Conservation (phyloP, 1,140 invertebrate species). For the Augochlora pura region DNA sequence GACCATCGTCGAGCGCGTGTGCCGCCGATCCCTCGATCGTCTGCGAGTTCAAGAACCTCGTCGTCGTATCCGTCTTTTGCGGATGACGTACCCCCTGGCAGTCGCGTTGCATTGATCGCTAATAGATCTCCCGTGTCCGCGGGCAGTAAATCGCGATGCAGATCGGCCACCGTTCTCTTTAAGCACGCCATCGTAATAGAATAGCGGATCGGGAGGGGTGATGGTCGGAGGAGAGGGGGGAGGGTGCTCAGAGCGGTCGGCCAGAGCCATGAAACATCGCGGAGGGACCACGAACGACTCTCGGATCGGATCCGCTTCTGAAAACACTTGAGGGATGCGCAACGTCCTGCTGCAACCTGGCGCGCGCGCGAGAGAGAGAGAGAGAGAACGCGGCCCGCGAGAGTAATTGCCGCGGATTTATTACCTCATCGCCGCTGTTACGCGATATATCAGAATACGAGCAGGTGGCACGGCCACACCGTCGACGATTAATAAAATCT, state of each 20-base stretch:
- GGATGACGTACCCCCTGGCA: background rate
- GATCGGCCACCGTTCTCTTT: background rate
- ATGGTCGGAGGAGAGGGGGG: too few species aligned
- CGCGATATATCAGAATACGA: conserved; percentile 21
- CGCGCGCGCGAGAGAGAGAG: too few species aligned
- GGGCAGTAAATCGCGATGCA: conserved; percentile 19
- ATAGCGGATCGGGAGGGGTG: conserved; percentile 30
- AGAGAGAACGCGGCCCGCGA: too few species aligned
- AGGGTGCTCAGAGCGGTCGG: too few species aligned
- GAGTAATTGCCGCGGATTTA: conserved; percentile 46
- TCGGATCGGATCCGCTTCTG: background rate
- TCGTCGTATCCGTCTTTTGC: too few species aligned
- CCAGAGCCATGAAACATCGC: conserved; percentile 5
- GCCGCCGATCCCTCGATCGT: too few species aligned
- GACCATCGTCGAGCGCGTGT: too few species aligned
- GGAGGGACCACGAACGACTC: background rate
- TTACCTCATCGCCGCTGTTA: conserved; percentile 17
- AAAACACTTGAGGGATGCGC: background rate
- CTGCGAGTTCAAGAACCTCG: conserved; percentile 23
- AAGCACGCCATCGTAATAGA: conserved; percentile 27
- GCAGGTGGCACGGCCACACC: conserved; percentile 13
- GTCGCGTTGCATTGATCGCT: conserved; percentile 9
- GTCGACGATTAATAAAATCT: conserved; percentile 35
- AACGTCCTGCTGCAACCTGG: too few species aligned
- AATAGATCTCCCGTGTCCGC: conserved; percentile 31